Evolutionary conservation across 1,140 invertebrate genomes (phyloP).

Genomic region (Halesus radiatus): DNA sequence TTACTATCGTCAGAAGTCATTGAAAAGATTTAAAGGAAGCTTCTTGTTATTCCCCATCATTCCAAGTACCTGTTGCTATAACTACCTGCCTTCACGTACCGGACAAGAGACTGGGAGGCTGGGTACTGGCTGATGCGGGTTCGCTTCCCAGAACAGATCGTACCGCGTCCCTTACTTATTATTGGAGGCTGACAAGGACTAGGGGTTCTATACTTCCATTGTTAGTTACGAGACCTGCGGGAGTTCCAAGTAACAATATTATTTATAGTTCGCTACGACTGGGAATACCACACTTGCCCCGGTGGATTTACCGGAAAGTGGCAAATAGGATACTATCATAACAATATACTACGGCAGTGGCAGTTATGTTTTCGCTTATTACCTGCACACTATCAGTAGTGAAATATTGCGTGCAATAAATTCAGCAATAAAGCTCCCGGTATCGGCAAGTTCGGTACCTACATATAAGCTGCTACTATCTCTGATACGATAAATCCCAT

Average conservation of each 20-base stretch:
- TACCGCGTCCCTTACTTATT: background rate
- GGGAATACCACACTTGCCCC: no score
- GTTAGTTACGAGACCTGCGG: no score
- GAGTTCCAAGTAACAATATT: no score
- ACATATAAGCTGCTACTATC: background rate
- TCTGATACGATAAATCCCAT: background rate
- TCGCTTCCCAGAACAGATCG: slow-evolving; percentile 13
- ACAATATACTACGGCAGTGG: no score
- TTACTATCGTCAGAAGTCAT: background rate
- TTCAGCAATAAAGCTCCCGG: slow-evolving; percentile 52
- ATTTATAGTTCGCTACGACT: no score
- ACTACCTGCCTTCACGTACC: slow-evolving; percentile 14
- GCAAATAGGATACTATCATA: no score
- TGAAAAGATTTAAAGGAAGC: background rate
- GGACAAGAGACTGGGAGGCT: no score
- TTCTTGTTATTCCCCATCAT: background rate
- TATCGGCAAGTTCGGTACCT: slow-evolving; percentile 1
- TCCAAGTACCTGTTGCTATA: background rate
- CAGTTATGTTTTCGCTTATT: no score
- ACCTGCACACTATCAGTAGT: no score
- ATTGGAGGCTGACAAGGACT: no score
- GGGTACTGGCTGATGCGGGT: background rate
- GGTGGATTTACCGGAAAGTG: no score
- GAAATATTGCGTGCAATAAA: background rate
- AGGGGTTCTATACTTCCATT: no score